Base-by-base conservation (phyloP, 2,113 vertebrate genomes). In the Otocyon megalotis region DNA sequence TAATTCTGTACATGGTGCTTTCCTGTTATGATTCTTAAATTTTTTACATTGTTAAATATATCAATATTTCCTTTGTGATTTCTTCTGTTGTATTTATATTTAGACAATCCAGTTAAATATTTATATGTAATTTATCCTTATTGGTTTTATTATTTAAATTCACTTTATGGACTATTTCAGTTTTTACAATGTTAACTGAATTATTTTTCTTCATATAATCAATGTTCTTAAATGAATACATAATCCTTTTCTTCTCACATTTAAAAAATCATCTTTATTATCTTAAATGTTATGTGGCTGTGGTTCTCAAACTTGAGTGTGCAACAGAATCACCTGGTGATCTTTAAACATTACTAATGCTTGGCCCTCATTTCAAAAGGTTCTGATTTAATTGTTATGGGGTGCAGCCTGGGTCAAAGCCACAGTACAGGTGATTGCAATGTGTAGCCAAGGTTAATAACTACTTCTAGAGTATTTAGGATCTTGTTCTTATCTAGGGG, bases 111-210 rank as follows among this genome's bases (percentile, higher is more conserved):
- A 43, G 53, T 83, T 90, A 87, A 87, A 94, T 96, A 85, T 50
- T 96, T 79, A 82, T 9, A 35, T 65, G 43, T 0, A 63, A 50
- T 74, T 65, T 92, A 24, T 60, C 48, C 63, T 67, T 83, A 62
- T 8, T 91, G 50, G 12, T 14, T 93, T 91, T 93, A 65, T 82
- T 93, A 71, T 71, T 76, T 86, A 67, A 94, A 87, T 26, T 83
- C 48, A 82, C 22, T 7, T 90, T 76, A 80, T 67, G 63, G 37
- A 74, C 10, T 53, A 72, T 35, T 63, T 93, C 53, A n/a, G 20
- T 74, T 85, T 53, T 85, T 63, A 82, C 1, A 69, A 26, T 43
- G 22, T 54, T 89, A 89, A 62, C 3, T 32, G 74, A 90, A 35
- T 54, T 76, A 53, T 17, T 48, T 96, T 93, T 72, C 32, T 22